These are phyloP conservation scores for Tupiocoris notatus DNA, from an alignment of 2,888 invertebrate species.

Conservation along the genomic window DNA sequence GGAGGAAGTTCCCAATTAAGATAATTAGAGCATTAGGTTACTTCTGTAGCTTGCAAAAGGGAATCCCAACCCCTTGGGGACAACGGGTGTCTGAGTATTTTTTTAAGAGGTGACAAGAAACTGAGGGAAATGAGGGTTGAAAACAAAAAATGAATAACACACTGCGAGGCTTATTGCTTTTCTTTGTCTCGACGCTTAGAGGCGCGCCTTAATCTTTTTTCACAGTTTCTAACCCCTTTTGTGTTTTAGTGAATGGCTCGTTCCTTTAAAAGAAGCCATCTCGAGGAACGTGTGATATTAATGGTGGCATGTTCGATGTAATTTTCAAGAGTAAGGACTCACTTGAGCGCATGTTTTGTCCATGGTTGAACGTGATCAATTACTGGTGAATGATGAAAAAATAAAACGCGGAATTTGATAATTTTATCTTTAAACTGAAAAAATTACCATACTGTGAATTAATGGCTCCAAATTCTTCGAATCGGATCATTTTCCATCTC, in stretches of 20 bases:
- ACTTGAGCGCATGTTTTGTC: too few species aligned
- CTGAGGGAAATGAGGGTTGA: slow-evolving; percentile 2
- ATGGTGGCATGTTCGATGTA: too few species aligned
- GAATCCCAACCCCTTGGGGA: not conserved
- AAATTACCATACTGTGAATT: too few species aligned
- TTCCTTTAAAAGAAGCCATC: not conserved
- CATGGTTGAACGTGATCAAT: too few species aligned
- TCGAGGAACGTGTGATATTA: too few species aligned
- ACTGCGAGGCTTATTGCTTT: not conserved
- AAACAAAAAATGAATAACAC: not conserved
- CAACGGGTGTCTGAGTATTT: not conserved
- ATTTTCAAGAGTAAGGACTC: too few species aligned
- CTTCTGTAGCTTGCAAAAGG: not conserved
- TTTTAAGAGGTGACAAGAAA: not conserved
- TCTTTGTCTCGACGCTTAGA: not conserved
- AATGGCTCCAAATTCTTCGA: too few species aligned
- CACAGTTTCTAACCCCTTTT: not conserved
- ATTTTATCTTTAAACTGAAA: too few species aligned
- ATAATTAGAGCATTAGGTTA: slow-evolving; percentile 21
- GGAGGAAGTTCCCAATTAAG: slow-evolving; percentile 23
- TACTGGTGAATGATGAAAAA: too few species aligned
- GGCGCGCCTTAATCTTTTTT: not conserved
- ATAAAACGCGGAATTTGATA: too few species aligned
- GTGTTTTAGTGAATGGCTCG: not conserved
- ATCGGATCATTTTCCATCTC: too few species aligned